A percentile compares a stretch with the other conserved stretches of the same genome.
Conservation (phyloP, 2,797 vertebrate genomes). For the Pteronotus mesoamericanus region DNA sequence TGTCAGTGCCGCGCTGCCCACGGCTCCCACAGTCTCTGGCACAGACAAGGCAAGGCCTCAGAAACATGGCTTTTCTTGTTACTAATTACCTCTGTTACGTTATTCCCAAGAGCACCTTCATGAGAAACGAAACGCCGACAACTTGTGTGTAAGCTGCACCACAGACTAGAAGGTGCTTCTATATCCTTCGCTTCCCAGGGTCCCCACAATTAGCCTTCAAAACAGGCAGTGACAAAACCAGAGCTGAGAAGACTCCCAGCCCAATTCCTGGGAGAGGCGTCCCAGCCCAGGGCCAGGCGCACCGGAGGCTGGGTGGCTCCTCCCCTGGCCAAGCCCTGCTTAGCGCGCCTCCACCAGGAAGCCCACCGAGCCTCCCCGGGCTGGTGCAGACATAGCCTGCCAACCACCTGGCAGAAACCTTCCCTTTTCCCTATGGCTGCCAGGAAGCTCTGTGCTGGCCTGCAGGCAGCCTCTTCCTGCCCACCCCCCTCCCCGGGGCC, state of each 20-base stretch:
- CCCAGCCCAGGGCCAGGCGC: background rate
- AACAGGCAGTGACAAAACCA: rapidly evolving
- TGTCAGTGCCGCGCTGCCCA: rapidly evolving
- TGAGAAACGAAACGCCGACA: rapidly evolving
- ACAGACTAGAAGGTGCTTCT: rapidly evolving
- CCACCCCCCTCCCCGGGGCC: background rate
- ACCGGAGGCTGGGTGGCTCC: rapidly evolving
- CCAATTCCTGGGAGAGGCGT: background rate
- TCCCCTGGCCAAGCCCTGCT: background rate
- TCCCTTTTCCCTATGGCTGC: background rate
- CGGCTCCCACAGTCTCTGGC: rapidly evolving
- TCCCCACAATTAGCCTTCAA: background rate
- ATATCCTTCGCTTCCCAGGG: rapidly evolving
- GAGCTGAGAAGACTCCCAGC: background rate
- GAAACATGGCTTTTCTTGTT: rapidly evolving
- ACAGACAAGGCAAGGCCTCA: rapidly evolving
- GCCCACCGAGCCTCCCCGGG: rapidly evolving
- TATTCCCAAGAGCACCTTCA: background rate
- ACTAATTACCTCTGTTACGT: rapidly evolving
- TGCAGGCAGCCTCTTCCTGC: background rate
- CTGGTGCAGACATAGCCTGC: background rate
- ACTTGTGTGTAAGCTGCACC: rapidly evolving
- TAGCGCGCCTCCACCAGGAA: rapidly evolving
- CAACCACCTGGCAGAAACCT: background rate
- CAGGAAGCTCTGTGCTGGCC: background rate